Conservation (phyloP, 2,888 invertebrate species). For the Noctua fimbriata region DNA sequence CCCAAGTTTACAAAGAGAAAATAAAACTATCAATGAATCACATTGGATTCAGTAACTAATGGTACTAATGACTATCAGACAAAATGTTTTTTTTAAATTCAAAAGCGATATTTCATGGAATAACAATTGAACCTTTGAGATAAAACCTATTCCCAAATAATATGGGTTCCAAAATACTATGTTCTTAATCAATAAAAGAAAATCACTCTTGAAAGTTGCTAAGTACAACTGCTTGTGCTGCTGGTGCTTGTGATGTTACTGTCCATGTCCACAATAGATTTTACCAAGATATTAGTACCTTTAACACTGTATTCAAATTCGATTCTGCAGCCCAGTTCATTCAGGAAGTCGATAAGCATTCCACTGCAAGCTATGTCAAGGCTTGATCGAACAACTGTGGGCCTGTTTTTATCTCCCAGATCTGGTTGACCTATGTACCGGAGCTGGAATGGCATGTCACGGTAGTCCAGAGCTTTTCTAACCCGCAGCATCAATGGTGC, state of each 20-base stretch:
- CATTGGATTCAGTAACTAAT: neutral
- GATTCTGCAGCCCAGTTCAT: constrained; percentile 96
- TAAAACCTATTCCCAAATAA: neutral
- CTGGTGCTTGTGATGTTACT: neutral
- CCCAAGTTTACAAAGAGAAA: neutral
- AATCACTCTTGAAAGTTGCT: neutral
- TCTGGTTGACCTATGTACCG: constrained; percentile 98
- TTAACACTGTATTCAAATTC: constrained; percentile 98
- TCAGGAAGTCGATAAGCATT: constrained; percentile 97
- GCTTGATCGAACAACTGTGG: constrained; percentile 97
- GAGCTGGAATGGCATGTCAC: constrained; percentile 96
- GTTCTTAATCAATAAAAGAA: neutral
- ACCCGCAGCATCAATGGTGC: constrained; percentile 94
- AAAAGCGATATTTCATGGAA: neutral
- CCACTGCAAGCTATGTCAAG: constrained; percentile 98
- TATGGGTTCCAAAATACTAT: neutral
- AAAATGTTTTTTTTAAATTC: neutral
- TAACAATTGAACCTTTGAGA: neutral
- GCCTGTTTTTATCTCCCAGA: constrained; percentile 96
- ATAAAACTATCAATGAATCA: neutral
- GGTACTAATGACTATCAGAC: neutral
- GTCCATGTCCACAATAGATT: neutral
- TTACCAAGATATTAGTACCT: constrained; percentile 84
- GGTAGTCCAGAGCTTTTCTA: constrained; percentile 95
- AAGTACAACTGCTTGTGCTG: no score